Base-by-base conservation (phyloP, 1,140 invertebrate species). In the fruit fly (Drosophila melanogaster) region DNA sequence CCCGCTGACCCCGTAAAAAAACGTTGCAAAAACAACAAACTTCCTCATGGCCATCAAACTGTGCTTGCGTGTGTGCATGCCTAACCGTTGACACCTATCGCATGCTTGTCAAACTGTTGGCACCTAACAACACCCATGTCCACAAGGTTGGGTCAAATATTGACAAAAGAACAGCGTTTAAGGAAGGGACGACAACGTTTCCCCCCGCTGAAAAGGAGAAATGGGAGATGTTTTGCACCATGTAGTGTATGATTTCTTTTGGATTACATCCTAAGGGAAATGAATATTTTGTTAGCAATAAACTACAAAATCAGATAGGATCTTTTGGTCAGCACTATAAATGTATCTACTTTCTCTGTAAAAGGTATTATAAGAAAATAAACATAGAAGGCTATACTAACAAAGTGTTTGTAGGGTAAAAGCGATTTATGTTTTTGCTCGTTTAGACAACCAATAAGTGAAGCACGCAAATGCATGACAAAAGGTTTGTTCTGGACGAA, bases 381-480 rank as follows among this genome's bases (percentile, higher is more conserved):
- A 30, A 30, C 30, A 8, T 30, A 8, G 8, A 10, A 30, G 7
- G 7, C 7, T 30, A 30, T 30, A 26, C 46, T n/a, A 60, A 60
- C 33, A 47, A 40, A 54, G n/a, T n/a, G 15, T 43, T 43, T 44
- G 56, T 35, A n/a, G 41, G 41, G 26, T 41, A 14, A 15, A 7
- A 47, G 2, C 22, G 10, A 12, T 3, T 4, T 24, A 46, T 46
- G 22, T 22, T 47, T 47, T 47, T 15, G n/a, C 14, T 3, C 46
- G 5, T 2, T 46, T 24, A 6, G 6, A 24, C 14, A 19, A 14
- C 10, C 14, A 22, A 22, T 15, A 22, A 0, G 15, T 24, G 35
- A n/a, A 33, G 30, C 76, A 58, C 57, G 51, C 75, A 85, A 85
- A 57, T 80, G 81, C 80, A 83, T 84, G 80, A 41, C 35, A 66